Evolutionary conservation across 2,888 invertebrate genomes (phyloP).

Genomic region (Ochropleura plecta): DNA sequence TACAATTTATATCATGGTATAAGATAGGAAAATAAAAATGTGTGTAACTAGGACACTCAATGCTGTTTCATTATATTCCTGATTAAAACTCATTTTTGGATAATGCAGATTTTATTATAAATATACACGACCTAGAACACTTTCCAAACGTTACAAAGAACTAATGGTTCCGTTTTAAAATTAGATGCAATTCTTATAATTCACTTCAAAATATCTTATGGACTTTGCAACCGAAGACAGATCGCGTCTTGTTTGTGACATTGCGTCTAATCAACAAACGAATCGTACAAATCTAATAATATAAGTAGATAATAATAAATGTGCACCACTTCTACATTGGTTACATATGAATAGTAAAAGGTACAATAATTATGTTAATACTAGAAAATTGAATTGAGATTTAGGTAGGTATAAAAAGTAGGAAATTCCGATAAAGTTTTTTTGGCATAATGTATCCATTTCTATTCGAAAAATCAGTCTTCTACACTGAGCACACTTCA

Average conservation of each 20-base stretch:
- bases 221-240: constrained; percentile 45
- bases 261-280: constrained; percentile 62
- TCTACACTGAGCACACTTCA: constrained; percentile 84
- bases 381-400: constrained; percentile 62
- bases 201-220: constrained; percentile 22
- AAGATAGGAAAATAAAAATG: constrained; percentile 88
- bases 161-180: constrained; percentile 59
- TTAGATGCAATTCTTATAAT: constrained; percentile 58
- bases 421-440: constrained; percentile 72
- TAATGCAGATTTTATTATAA: constrained; percentile 83
- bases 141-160: constrained; percentile 72
- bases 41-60: constrained; percentile 88
- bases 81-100: constrained; percentile 70
- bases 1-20: constrained; percentile 89
- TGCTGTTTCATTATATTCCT: constrained; percentile 81
- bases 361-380: constrained; percentile 59
- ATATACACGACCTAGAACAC: constrained; percentile 80
- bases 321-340: constrained; percentile 78
- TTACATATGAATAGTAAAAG: constrained; percentile 68
- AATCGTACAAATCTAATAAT: constrained; percentile 57
- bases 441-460: constrained; percentile 74
- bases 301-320: constrained; percentile 55
- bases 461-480: constrained; percentile 87
- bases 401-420: constrained; percentile 67
- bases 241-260: constrained; percentile 39